These are phyloP conservation scores for Tragelaphus buxtoni DNA, from an alignment of 2,113 vertebrate species.

Conservation along the genomic window DNA sequence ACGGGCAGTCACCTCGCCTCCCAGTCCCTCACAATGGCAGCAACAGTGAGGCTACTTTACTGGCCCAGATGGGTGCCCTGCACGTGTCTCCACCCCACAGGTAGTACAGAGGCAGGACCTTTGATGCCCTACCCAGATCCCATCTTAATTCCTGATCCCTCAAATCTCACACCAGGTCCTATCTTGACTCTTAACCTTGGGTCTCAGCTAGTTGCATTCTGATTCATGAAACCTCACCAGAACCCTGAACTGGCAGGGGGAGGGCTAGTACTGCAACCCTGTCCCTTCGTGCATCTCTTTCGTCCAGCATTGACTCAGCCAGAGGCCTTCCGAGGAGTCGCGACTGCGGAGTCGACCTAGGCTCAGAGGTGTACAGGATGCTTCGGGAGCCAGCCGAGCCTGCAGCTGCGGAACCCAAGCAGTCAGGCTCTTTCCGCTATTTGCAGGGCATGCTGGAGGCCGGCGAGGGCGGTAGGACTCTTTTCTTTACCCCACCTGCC, in stretches of 20 bases:
- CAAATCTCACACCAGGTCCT: background rate
- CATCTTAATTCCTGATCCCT: background rate
- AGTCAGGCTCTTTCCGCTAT: conserved; percentile 97
- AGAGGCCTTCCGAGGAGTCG: conserved; percentile 80
- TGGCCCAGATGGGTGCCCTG: conserved; percentile 88
- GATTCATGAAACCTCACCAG: background rate
- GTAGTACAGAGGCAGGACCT: conserved; percentile 70
- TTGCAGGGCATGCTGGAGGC: conserved; percentile 96
- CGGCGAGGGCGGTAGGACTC: conserved; percentile 89
- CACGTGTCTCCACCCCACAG: conserved; percentile 86
- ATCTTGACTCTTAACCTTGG: background rate
- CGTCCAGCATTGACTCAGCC: conserved; percentile 84
- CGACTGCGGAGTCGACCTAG: conserved; percentile 85
- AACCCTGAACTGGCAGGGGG: background rate
- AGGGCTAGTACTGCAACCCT: background rate
- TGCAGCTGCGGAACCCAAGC: conserved; percentile 87
- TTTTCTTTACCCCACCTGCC: background rate
- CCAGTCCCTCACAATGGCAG: conserved; percentile 76
- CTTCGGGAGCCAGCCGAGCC: conserved; percentile 90
- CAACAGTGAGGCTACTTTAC: conserved; percentile 80
- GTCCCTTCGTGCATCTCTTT: background rate
- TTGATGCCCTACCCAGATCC: background rate
- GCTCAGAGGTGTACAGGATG: conserved; percentile 97
- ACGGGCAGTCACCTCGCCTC: conserved; percentile 85
- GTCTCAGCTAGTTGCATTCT: background rate